A percentile compares a stretch with the other conserved stretches of the same genome.
Evolutionary conservation across 1,140 invertebrate genomes (phyloP).

Genomic region (Plutomurus gul): DNA sequence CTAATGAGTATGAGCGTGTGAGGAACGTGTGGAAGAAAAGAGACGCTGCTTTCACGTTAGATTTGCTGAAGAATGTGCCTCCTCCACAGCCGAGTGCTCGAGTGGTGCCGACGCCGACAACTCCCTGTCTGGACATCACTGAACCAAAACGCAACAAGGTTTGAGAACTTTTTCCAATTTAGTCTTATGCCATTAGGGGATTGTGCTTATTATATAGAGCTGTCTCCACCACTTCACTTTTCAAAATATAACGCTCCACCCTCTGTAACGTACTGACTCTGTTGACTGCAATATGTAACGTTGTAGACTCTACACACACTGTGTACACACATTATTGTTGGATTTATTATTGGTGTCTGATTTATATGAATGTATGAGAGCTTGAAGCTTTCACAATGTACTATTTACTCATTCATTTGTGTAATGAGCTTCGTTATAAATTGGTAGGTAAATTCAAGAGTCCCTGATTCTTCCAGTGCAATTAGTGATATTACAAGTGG

Average conservation of each 20-base stretch:
- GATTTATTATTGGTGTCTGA: conserved; percentile 1
- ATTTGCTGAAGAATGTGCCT: conserved; percentile 45
- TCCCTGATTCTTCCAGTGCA: conserved; percentile 13
- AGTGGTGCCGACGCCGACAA: background rate
- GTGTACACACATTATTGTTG: background rate
- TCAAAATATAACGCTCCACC: conserved; percentile 12
- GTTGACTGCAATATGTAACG: background rate
- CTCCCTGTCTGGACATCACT: background rate
- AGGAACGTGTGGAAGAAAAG: conserved; percentile 59
- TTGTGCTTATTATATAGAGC: conserved; percentile 8
- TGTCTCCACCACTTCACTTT: conserved; percentile 19
- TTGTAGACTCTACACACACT: background rate
- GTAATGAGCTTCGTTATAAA: conserved; percentile 27
- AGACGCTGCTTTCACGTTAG: conserved; percentile 39
- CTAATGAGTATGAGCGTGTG: conserved; percentile 77
- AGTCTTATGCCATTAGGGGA: background rate
- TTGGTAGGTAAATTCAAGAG: conserved; percentile 24
- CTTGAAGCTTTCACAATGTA: background rate
- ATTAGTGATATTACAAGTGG: conserved; percentile 32
- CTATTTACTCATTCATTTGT: conserved; percentile 30
- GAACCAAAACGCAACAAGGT: conserved; percentile 23
- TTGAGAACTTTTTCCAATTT: background rate
- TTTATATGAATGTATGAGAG: background rate
- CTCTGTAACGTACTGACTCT: background rate
- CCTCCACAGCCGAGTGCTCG: conserved; percentile 24